Evolutionary conservation across 2,797 vertebrate genomes (phyloP), one percentile per base, ranked within the genome.

Genomic region (Acridotheres tristis): DNA sequence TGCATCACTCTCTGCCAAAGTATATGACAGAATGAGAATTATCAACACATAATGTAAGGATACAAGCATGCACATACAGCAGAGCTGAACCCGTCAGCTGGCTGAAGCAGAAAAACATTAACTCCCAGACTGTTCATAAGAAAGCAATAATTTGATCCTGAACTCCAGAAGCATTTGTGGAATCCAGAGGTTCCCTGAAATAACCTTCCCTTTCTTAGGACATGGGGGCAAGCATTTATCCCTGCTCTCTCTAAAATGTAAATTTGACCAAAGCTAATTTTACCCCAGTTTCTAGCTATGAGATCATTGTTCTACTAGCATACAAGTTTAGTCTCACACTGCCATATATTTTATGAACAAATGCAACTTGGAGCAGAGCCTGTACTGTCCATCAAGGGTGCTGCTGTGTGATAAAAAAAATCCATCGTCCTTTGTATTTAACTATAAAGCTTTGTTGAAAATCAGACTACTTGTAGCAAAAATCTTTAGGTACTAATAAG

Each of bases 191-290:
- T 87, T 82, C 83, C 88, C 77, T 5, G 4, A 77, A 94, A 94
- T 91, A 94, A 85, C 80, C 17, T 90, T 91, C 40, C 54, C 30
- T 80, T 95, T 85, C 86, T 91, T 89, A 94, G 84, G 72, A 86
- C 53, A 47, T 16, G 26, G 36, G 65, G 63, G 86, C 47, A 80
- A 80, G 67, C 12, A 74, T 61, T 82, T 73, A 85, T 48, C 65
- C 50, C 61, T 87, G 42, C 53, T 90, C 20, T 76, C 34, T 91
- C 34, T 77, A 85, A 91, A 76, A 93, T 57, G 79, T 88, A 79
- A 76, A 82, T 92, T 88, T 90, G 85, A 86, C 74, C 74, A 51
- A 72, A 76, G 79, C 63, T 91, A 84, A 93, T 94, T 96, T 96
- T 88, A 93, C 26, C 43, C 51, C 59, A 71, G 34, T 0, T 1